A percentile compares a stretch with the other conserved stretches of the same genome.
Conservation (phyloP, 2,888 invertebrate genomes). For the Thumatha senex region DNA sequence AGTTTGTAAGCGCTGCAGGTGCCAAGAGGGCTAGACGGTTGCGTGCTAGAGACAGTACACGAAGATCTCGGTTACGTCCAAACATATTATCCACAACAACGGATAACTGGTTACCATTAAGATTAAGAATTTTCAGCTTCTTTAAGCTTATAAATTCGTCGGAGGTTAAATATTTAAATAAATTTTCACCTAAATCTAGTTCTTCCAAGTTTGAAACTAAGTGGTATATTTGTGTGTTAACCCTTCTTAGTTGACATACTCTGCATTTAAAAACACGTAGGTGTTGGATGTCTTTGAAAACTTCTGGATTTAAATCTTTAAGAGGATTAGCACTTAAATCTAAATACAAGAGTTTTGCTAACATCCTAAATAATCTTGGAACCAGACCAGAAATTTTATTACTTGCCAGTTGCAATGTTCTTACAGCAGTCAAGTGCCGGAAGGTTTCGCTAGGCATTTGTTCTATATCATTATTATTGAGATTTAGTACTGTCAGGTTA, state of each 20-base stretch:
- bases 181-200: slow-evolving; percentile 90
- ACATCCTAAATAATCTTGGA: slow-evolving; percentile 88
- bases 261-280: slow-evolving; percentile 88
- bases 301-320: slow-evolving; percentile 89
- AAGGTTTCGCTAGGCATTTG: slow-evolving; percentile 90
- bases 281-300: slow-evolving; percentile 90
- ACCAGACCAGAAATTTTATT: slow-evolving; percentile 87
- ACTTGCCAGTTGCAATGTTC: slow-evolving; percentile 85
- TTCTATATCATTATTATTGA: slow-evolving; percentile 89
- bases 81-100: slow-evolving; percentile 89
- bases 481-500: slow-evolving; percentile 87
- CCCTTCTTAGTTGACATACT: slow-evolving; percentile 87
- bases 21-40: slow-evolving; percentile 90
- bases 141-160: slow-evolving; percentile 89
- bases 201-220: slow-evolving; percentile 88
- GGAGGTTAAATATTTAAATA: slow-evolving; percentile 88
- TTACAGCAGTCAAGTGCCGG: slow-evolving; percentile 87
- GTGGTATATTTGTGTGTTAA: slow-evolving; percentile 91
- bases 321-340: slow-evolving; percentile 90
- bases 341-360: slow-evolving; percentile 87
- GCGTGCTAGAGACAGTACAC: slow-evolving; percentile 84
- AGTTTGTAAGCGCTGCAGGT: slow-evolving; percentile 88
- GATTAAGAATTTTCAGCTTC: slow-evolving; percentile 84
- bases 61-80: slow-evolving; percentile 80
- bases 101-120: slow-evolving; percentile 91